Conservation (phyloP, 1,140 invertebrate species). For the Conopomorpha cramerella region DNA sequence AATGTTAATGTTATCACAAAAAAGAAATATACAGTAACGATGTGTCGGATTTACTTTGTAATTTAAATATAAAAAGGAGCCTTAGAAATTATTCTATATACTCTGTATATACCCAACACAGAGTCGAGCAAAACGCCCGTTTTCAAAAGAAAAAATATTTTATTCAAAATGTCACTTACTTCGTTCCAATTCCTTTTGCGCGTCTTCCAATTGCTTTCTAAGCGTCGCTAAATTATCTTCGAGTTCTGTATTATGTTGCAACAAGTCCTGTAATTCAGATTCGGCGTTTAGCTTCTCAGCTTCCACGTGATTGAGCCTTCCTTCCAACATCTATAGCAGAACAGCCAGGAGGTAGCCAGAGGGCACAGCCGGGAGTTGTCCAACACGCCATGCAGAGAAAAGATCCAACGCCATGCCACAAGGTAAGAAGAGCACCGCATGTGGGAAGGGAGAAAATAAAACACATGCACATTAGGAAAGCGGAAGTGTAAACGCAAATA, state of each 20-base stretch:
- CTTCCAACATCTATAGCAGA: constrained; percentile 45
- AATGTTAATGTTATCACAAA: too few relatives aligned
- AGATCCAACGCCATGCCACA: constrained; percentile 27
- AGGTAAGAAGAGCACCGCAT: constrained; percentile 2
- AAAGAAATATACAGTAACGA: too few relatives aligned
- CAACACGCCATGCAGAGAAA: constrained; percentile 9
- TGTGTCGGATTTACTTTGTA: too few relatives aligned
- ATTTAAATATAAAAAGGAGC: constrained; percentile 2
- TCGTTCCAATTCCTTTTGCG: constrained; percentile 30
- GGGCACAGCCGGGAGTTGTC: too few relatives aligned
- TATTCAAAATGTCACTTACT: too few relatives aligned
- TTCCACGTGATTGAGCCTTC: constrained; percentile 38
- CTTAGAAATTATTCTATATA: constrained; percentile 1
- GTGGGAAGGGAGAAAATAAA: constrained; percentile 19
- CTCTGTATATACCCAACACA: neutral
- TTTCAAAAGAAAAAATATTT: too few relatives aligned
- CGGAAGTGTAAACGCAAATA: too few relatives aligned
- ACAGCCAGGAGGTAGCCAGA: too few relatives aligned
- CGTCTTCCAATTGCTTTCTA: constrained; percentile 39
- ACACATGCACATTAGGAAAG: constrained; percentile 52
- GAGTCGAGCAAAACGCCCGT: constrained; percentile 6
- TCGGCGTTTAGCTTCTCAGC: constrained; percentile 67
- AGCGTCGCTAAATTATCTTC: constrained; percentile 61
- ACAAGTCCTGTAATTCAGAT: constrained; percentile 68
- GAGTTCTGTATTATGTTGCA: constrained; percentile 68